Evolutionary conservation across 2,888 invertebrate genomes (phyloP), one percentile per base, ranked within the genome.

Genomic region (Eilema depressum): DNA sequence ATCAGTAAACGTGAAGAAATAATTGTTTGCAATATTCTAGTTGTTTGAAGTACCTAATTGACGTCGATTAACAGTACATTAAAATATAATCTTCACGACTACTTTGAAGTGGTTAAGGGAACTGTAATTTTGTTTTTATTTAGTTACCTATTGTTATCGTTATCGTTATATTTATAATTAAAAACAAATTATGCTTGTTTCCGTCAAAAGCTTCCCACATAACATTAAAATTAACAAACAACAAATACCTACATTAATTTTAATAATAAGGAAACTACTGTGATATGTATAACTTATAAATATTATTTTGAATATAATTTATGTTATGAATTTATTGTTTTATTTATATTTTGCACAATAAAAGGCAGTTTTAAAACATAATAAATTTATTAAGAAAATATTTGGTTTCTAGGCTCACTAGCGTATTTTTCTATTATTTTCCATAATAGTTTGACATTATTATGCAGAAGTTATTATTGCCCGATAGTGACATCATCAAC

Each of bases 371-470:
- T 68, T 78, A 77, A 78, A 81, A 85, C 69, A 86, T 82, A 83
- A 78, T 82, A 84, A 79, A 82, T 87, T 86, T 87, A 87, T 86
- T 87, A 81, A 81, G 81, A 81, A 86, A 81, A 77, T 84, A 81
- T 80, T 71, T 77, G 78, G 83, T 82, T 82, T 75, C 59, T 74
- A 79, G 77, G 86, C 73, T 78, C 80, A 81, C 81, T 80, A 82
- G 78, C 77, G 70, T 74, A 75, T 64, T 66, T 75, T 33, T 81
- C 62, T 68, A 63, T 66, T 47, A 65, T 80, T 70, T 74, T 77
- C 64, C 70, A 74, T 75, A 70, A 65, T 70, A 71, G 66, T 77
- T 70, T 65, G 62, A 74, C 69, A 66, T 12, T 68, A 75, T 66
- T 69, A 69, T 71, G 41, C 60, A 72, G 66, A 62, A 74, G 66